Evolutionary conservation across 2,113 vertebrate species (phyloP).

Genomic region (Tupaia chinensis): DNA sequence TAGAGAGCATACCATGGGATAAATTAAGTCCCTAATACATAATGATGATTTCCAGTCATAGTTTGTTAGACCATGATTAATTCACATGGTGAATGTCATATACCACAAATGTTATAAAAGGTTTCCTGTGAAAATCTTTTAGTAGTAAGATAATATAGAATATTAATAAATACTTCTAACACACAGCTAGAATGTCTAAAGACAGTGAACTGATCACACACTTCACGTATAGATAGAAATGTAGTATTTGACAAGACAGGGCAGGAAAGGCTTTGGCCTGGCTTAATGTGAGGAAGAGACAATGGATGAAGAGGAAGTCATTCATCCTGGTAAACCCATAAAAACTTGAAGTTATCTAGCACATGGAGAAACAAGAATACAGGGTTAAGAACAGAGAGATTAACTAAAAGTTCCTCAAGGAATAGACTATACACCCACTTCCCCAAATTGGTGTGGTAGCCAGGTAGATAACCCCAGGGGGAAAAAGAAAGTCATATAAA

Average conservation of each 20-base stretch:
- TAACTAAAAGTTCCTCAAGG: background rate
- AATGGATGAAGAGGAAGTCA: background rate
- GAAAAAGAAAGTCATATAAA: background rate
- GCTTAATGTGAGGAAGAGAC: background rate
- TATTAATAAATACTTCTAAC: slow-evolving; percentile 22
- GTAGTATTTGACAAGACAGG: background rate
- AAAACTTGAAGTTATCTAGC: background rate
- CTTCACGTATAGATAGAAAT: background rate
- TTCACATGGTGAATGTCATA: background rate
- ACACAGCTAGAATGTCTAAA: background rate
- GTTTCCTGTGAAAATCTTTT: background rate
- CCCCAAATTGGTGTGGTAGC: background rate
- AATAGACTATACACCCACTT: background rate
- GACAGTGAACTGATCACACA: background rate
- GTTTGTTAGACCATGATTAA: background rate
- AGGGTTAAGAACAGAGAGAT: background rate
- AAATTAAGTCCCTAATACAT: background rate
- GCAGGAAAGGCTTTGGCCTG: background rate
- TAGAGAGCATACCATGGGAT: background rate
- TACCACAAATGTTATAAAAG: background rate
- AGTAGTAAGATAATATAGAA: background rate
- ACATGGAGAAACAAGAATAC: background rate
- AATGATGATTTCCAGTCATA: background rate
- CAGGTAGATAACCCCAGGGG: background rate
- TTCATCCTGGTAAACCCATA: background rate